phyloP scores from a whole-genome alignment of 2,888 invertebrate species.

The Tachystola acroxantha region DNA sequence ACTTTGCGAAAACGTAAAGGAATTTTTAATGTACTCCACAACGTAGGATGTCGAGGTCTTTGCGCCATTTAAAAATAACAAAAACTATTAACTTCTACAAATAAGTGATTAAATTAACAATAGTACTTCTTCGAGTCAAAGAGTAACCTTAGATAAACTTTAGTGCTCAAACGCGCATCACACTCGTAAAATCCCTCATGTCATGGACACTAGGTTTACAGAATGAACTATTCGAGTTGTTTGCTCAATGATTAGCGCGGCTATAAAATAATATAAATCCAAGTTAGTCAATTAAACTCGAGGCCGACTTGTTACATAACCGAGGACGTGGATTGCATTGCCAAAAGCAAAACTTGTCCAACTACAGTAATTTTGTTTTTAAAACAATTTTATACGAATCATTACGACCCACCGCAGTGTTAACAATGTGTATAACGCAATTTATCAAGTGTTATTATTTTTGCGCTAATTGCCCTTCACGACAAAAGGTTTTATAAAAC shows the following conservation, averaged over 20 bases:
- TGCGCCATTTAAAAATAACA: too few relatives aligned
- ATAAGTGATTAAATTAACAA: background rate
- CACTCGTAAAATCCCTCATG: conserved; percentile 6
- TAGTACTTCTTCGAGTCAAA: too few relatives aligned
- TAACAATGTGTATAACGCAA: conserved; percentile 11
- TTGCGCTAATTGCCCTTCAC: conserved; percentile 13
- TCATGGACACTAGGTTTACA: conserved; percentile 7
- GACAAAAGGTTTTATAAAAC: conserved; percentile 32
- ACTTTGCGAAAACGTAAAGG: conserved; percentile 26
- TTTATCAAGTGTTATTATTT: conserved; percentile 11
- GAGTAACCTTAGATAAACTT: too few relatives aligned
- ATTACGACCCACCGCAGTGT: conserved; percentile 21
- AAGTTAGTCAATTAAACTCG: conserved; percentile 41
- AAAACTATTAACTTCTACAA: background rate
- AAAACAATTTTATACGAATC: conserved; percentile 26
- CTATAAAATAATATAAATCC: conserved; percentile 35
- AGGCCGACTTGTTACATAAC: conserved; percentile 56
- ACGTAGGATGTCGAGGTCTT: too few relatives aligned
- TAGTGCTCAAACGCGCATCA: background rate
- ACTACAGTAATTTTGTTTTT: conserved; percentile 17
- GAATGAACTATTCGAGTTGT: conserved; percentile 14
- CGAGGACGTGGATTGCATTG: conserved; percentile 46
- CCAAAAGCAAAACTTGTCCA: conserved; percentile 43
- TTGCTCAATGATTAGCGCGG: conserved; percentile 32
- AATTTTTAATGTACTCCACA: too few relatives aligned